phyloP scores from a whole-genome alignment of 2,113 vertebrate genomes.

The Halcyon senegalensis region DNA sequence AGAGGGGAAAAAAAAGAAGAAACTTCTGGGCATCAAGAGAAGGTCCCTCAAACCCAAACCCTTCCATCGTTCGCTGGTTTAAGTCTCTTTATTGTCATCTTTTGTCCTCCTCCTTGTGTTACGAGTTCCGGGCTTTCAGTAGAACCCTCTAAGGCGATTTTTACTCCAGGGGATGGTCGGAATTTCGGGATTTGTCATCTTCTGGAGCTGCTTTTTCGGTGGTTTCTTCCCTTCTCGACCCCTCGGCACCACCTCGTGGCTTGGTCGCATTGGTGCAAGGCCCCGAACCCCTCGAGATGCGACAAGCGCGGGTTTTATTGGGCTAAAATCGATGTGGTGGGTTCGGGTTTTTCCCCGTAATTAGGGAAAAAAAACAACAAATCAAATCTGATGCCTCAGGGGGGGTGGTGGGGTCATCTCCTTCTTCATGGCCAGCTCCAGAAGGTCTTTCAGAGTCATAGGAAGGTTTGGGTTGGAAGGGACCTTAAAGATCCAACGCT shows the following conservation, averaged over 20 bases:
- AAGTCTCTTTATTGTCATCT: too few relatives aligned
- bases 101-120: not conserved
- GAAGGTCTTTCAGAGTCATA: not conserved
- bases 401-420: not conserved
- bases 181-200: not conserved
- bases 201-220: not conserved
- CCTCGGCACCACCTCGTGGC: not conserved
- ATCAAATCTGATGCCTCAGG: too few relatives aligned
- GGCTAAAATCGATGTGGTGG: accelerated
- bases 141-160: too few relatives aligned
- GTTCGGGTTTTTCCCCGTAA: accelerated
- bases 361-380: too few relatives aligned
- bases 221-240: not conserved
- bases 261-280: not conserved
- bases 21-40: too few relatives aligned
- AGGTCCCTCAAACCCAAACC: too few relatives aligned
- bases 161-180: not conserved
- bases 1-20: too few relatives aligned
- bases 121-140: too few relatives aligned
- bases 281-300: accelerated
- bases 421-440: not conserved
- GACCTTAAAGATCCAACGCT: too few relatives aligned
- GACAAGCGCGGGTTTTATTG: too few relatives aligned
- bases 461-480: too few relatives aligned
- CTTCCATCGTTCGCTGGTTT: too few relatives aligned